Conservation (phyloP, 1,140 invertebrate genomes). For the Stratiolaelaps scimitus region DNA sequence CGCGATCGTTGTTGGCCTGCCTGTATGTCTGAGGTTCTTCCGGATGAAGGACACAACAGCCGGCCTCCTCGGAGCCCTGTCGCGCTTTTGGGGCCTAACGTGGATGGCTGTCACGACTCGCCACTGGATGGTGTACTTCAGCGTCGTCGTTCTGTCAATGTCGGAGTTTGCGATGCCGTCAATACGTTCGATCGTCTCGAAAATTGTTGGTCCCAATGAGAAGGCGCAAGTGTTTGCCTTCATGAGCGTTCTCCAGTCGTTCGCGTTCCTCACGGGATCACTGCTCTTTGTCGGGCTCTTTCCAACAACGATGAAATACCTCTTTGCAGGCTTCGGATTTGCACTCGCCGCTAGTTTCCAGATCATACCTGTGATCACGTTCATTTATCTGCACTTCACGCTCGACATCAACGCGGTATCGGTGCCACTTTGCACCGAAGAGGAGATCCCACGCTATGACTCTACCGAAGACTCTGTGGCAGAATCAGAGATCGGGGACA, state of each 20-base stretch:
- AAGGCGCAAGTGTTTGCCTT: constrained; percentile 45
- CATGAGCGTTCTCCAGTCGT: constrained; percentile 33
- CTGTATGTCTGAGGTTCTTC: constrained; percentile 36
- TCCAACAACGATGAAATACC: neutral
- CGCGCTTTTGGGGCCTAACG: constrained; percentile 39
- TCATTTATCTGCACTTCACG: constrained; percentile 7
- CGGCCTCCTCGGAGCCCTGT: constrained; percentile 41
- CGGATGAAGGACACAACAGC: constrained; percentile 39
- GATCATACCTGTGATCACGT: neutral
- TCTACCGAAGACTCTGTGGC: constrained; percentile 9
- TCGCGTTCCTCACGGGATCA: neutral
- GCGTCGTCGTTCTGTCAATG: constrained; percentile 38
- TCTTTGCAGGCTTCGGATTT: constrained; percentile 5
- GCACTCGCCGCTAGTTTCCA: neutral
- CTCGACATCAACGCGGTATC: neutral
- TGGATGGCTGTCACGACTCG: constrained; percentile 39
- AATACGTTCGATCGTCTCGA: constrained; percentile 43
- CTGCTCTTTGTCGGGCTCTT: neutral
- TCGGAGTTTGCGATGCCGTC: constrained; percentile 44
- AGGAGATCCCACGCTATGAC: neutral
- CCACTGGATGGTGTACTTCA: constrained; percentile 31
- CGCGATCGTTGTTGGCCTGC: constrained; percentile 39
- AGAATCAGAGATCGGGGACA: neutral
- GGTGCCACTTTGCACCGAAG: too few species aligned
- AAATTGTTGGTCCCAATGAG: constrained; percentile 42